A percentile compares a stretch with the other conserved stretches of the same genome.
Conservation (phyloP, 1,140 invertebrate species). For the Drosophila tani region DNA sequence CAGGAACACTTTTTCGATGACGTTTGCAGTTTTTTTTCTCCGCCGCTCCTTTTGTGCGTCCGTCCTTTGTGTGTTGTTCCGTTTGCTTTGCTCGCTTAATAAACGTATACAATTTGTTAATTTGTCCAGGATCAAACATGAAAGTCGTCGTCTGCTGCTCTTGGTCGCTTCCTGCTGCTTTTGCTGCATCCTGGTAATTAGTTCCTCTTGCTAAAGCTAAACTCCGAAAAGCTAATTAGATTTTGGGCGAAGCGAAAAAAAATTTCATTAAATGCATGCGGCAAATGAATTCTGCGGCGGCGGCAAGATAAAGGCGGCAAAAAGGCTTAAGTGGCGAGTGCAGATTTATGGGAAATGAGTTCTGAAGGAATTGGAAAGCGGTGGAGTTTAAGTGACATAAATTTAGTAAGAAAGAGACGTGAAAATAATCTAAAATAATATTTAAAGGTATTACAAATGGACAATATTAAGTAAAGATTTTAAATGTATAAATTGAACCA, state of each 20-base stretch:
- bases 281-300: conserved; percentile 43
- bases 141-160: conserved; percentile 48
- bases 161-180: neutral
- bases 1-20: conserved; percentile 65
- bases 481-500: no score
- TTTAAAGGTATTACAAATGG: no score
- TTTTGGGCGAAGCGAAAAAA: conserved; percentile 65
- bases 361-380: neutral
- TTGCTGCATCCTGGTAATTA: conserved; percentile 66
- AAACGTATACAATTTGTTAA: conserved; percentile 83
- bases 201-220: conserved; percentile 61
- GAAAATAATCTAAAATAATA: no score
- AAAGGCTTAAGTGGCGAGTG: conserved; percentile 31
- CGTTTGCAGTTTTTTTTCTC: conserved; percentile 73
- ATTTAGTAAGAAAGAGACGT: neutral
- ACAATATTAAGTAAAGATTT: no score
- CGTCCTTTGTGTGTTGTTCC: conserved; percentile 67
- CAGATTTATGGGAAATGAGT: conserved; percentile 15
- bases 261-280: conserved; percentile 73
- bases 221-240: conserved; percentile 71
- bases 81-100: conserved; percentile 81
- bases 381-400: neutral
- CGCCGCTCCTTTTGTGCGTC: conserved; percentile 37
- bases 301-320: conserved; percentile 12
- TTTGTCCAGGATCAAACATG: conserved; percentile 81